Percentiles rank a stretch among this genome's conserved stretches.
Evolutionary conservation across 2,888 invertebrate genomes (phyloP).

Genomic region (Neocrepidodera transversa): DNA sequence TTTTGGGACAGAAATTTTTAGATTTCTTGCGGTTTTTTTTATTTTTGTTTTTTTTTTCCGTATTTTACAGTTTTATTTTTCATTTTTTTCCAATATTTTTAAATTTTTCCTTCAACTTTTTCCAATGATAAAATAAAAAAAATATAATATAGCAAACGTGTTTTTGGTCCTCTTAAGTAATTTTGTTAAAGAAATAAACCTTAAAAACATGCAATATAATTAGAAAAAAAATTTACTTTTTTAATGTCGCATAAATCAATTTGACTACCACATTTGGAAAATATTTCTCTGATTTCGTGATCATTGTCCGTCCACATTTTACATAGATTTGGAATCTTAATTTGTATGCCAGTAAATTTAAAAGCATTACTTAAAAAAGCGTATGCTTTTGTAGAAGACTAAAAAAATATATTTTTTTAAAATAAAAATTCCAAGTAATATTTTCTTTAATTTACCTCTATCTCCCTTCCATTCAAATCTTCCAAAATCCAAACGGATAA

Average conservation of each 20-base stretch:
- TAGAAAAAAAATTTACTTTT: constrained; percentile 8
- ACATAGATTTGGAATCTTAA: constrained; percentile 16
- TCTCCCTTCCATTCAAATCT: constrained; percentile 16
- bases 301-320: constrained; percentile 23
- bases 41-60: no score
- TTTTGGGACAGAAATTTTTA: no score
- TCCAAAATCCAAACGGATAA: constrained; percentile 14
- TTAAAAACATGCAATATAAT: not conserved
- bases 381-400: constrained; percentile 9
- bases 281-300: constrained; percentile 9
- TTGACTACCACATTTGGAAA: constrained; percentile 11
- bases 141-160: no score
- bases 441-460: constrained; percentile 2
- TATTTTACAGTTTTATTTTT: no score
- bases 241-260: constrained; percentile 19
- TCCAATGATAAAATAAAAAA: no score
- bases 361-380: constrained; percentile 14
- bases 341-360: constrained; percentile 14
- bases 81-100: no score
- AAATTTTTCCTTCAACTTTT: no score
- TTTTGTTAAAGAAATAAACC: no score
- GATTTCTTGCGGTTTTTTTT: no score
- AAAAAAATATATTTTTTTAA: constrained; percentile 6
- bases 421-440: constrained; percentile 1
- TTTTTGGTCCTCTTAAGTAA: no score